Evolutionary conservation across 2,888 invertebrate species (phyloP), one percentile per base, ranked within the genome.

Genomic region (Cancer borealis): DNA sequence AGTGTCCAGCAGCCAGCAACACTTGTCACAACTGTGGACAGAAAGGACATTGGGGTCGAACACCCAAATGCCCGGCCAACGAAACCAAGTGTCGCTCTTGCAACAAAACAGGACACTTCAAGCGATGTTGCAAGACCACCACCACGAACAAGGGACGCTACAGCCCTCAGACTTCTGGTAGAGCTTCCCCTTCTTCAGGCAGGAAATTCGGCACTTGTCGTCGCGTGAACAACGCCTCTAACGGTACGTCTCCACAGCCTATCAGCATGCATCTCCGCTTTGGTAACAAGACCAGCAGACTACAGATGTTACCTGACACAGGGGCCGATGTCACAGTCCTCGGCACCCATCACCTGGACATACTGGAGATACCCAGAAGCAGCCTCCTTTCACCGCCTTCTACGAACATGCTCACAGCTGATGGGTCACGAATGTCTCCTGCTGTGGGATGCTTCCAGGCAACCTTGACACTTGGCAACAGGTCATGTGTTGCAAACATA

Each of bases 291-390:
- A 39, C 39, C 2, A 39, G 39, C 39, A 39, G 39, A 39, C 39
- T 39, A 39, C 39, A 39, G 39, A 46, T 49, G 54, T 26, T 89
- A 47, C 89, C 89, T 17, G 89, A 89, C 47, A 89, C 89, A 21
- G 89, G 54, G 3, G 47, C 89, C n/a, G 47, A 89, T 26, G n/a
- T 26, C 8, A 89, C 89, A 21, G 46, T 89, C 47, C 46, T 89
- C 26, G 89, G 89, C 26, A n/a, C 89, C 21, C n/a, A 6, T n/a
- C 89, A 89, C 47, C 89, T 89, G 5, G 4, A 6, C 0, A 46
- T 6, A 12, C 14, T 89, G 14, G 47, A 39, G 5, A 4, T 89
- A 30, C 1, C 26, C 14, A 10, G 8, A 26, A n/a, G n/a, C 87
- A 30, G 30, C 79, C 79, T 79, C n/a, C 79, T 14, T 8, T 8